Percentiles rank a stretch among this genome's conserved stretches.
These are phyloP conservation scores for Typhlichthys subterraneus DNA, from an alignment of 2,797 vertebrate genomes.

Conservation along the genomic window DNA sequence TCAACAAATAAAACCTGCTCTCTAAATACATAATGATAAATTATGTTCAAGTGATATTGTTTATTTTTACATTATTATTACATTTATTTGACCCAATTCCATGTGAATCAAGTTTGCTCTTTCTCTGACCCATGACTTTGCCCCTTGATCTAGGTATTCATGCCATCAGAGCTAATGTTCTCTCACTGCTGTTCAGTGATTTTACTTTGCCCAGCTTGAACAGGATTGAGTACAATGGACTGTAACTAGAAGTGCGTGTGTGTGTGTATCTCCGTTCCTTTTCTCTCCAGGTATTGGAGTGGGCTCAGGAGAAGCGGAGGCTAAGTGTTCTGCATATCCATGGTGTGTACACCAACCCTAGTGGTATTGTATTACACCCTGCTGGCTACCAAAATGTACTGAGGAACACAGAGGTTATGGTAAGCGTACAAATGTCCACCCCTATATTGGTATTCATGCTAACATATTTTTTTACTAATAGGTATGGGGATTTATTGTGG, in stretches of 20 bases:
- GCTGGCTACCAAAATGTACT: constrained; percentile 96
- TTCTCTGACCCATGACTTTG: constrained; percentile 41
- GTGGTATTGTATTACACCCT: constrained; percentile 94
- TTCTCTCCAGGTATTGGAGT: constrained; percentile 88
- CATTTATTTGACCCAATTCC: background rate
- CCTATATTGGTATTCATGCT: too few relatives aligned
- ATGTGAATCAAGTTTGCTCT: background rate
- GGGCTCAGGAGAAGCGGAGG: constrained; percentile 94
- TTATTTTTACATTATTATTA: background rate
- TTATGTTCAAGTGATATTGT: too few relatives aligned
- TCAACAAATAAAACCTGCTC: too few relatives aligned
- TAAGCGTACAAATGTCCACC: constrained; percentile 58
- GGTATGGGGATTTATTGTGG: too few relatives aligned
- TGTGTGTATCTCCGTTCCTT: background rate
- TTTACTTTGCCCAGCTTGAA: constrained; percentile 65
- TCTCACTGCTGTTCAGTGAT: constrained; percentile 53
- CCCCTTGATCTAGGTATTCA: constrained; percentile 78
- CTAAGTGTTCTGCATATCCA: constrained; percentile 95
- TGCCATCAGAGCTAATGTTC: constrained; percentile 72
- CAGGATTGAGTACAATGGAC: constrained; percentile 69
- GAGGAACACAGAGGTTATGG: constrained; percentile 96
- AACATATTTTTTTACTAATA: too few relatives aligned
- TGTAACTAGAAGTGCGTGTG: constrained; percentile 44
- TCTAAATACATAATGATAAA: too few relatives aligned
- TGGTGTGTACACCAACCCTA: constrained; percentile 95